Percentiles rank a stretch among this genome's conserved stretches.
phyloP scores from a whole-genome alignment of 2,113 vertebrate species.

The Cygnus buccinator region DNA sequence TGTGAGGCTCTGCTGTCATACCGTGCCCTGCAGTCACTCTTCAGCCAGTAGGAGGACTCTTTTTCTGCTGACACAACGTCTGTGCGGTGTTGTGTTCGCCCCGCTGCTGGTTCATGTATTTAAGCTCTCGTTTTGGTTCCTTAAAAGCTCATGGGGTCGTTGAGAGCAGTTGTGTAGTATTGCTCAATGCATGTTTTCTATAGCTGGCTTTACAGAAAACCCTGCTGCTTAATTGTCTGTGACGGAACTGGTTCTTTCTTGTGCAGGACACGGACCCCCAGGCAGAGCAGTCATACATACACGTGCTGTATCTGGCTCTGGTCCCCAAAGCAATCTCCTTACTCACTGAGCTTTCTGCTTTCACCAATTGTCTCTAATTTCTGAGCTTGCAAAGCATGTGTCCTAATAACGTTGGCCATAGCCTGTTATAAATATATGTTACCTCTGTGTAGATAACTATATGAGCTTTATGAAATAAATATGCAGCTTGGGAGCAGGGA shows the following conservation, averaged over 20 bases:
- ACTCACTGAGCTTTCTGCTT: neutral
- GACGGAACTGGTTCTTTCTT: neutral
- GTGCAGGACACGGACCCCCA: neutral
- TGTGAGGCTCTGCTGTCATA: neutral
- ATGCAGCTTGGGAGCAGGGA: neutral
- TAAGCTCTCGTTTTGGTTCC: neutral
- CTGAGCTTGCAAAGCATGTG: neutral
- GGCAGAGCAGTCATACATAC: fast-evolving
- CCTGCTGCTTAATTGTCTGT: neutral
- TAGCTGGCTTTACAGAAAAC: neutral
- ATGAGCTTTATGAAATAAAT: neutral
- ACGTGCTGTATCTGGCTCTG: neutral
- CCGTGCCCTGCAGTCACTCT: neutral
- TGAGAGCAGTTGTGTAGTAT: neutral
- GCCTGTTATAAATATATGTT: neutral
- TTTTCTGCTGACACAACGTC: neutral
- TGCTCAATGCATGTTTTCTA: neutral
- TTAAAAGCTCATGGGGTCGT: neutral
- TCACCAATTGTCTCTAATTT: neutral
- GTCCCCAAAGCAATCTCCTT: neutral
- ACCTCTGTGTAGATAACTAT: neutral
- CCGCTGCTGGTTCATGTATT: neutral
- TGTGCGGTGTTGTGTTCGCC: neutral
- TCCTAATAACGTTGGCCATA: neutral
- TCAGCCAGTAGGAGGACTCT: neutral